Evolutionary conservation across 2,888 invertebrate genomes (phyloP).

Genomic region (Phortica magna): DNA sequence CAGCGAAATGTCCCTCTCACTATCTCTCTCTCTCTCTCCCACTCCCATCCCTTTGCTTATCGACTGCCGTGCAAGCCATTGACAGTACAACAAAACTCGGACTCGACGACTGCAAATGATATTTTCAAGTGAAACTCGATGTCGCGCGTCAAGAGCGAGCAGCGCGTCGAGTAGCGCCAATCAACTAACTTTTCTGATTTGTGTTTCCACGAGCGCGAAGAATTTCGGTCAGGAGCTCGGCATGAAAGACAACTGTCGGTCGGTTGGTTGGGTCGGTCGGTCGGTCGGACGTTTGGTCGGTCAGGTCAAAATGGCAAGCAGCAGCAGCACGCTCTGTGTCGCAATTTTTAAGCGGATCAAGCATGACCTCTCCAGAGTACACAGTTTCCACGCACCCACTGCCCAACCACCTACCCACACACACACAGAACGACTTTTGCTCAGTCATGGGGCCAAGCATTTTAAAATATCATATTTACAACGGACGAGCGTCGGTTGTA

Average conservation of each 20-base stretch:
- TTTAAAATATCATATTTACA: too few species aligned
- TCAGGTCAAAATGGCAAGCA: neutral
- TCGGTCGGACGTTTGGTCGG: neutral
- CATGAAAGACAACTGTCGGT: too few species aligned
- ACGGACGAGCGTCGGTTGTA: too few species aligned
- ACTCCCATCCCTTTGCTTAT: too few species aligned
- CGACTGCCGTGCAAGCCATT: neutral
- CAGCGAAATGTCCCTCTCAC: too few species aligned
- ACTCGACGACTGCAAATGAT: slow-evolving; percentile 48
- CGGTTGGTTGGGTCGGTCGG: too few species aligned
- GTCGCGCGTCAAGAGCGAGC: slow-evolving; percentile 21
- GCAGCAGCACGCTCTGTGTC: neutral
- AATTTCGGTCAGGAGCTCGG: too few species aligned
- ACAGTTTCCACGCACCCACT: too few species aligned
- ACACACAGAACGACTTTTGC: too few species aligned
- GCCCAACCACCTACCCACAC: too few species aligned
- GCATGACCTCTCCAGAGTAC: neutral
- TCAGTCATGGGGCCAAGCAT: too few species aligned
- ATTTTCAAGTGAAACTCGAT: slow-evolving; percentile 46
- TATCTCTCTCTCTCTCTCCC: too few species aligned
- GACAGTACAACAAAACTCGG: neutral
- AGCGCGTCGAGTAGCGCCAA: neutral
- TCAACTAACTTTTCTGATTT: neutral
- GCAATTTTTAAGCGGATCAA: slow-evolving; percentile 17
- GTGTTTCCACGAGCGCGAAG: neutral